A percentile compares a stretch with the other conserved stretches of the same genome.
Evolutionary conservation across 2,113 vertebrate genomes (phyloP).

Genomic region (Clarias batrachus): DNA sequence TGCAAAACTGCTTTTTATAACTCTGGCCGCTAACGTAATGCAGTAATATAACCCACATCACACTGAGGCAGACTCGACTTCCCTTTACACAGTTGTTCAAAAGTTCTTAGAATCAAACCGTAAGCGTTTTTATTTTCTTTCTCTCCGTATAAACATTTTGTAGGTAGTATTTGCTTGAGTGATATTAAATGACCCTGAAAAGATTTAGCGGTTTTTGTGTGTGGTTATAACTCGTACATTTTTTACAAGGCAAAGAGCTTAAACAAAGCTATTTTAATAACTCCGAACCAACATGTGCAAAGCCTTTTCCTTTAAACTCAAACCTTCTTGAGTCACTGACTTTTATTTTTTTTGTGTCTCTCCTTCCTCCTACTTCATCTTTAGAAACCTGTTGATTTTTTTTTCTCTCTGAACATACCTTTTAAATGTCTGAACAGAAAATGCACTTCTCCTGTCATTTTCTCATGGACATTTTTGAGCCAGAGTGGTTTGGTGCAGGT

Average conservation of each 20-base stretch:
- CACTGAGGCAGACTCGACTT: constrained; percentile 3
- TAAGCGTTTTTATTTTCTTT: background rate
- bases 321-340: background rate
- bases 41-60: constrained; percentile 15
- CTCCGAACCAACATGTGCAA: background rate
- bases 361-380: background rate
- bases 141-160: background rate
- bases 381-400: background rate
- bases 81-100: background rate
- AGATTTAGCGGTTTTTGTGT: background rate
- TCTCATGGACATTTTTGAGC: background rate
- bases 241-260: background rate
- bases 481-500: background rate
- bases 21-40: constrained; percentile 7
- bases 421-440: background rate
- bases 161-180: background rate
- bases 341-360: background rate
- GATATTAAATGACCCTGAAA: background rate
- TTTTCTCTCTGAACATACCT: background rate
- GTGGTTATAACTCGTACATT: background rate
- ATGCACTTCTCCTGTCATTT: background rate
- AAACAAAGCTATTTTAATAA: background rate
- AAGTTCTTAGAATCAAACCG: background rate
- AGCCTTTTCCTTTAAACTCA: background rate
- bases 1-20: constrained; percentile 26